Evolutionary conservation across 2,797 vertebrate species (phyloP).

Genomic region (Schizopygopsis pylzovi): DNA sequence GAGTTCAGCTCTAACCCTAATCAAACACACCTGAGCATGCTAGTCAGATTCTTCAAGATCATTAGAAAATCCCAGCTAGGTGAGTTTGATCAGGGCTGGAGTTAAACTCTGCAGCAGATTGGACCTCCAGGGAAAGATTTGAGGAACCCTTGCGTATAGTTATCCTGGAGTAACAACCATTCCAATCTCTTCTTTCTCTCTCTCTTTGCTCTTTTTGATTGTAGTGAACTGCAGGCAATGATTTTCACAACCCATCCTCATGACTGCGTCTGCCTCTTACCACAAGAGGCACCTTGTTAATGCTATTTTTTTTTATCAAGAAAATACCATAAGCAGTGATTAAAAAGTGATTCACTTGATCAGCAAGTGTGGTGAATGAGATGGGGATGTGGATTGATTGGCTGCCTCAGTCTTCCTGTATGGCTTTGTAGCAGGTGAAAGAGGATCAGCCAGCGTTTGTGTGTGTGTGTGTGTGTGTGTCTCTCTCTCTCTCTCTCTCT

Average conservation of each 20-base stretch:
- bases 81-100: too few relatives aligned
- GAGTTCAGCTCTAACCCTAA: too few relatives aligned
- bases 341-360: background rate
- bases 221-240: slow-evolving; percentile 57
- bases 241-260: slow-evolving; percentile 61
- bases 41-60: too few relatives aligned
- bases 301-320: background rate
- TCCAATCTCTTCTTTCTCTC: slow-evolving; percentile 42
- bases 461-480: background rate
- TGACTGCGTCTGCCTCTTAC: slow-evolving; percentile 37
- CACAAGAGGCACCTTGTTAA: slow-evolving; percentile 17
- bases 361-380: background rate
- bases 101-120: too few relatives aligned
- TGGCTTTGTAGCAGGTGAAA: slow-evolving; percentile 35
- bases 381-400: slow-evolving; percentile 7
- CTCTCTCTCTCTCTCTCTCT: background rate
- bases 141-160: background rate
- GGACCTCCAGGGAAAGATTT: too few relatives aligned
- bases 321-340: background rate
- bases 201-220: slow-evolving; percentile 37
- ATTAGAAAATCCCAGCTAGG: too few relatives aligned
- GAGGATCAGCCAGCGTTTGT: background rate
- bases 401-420: slow-evolving; percentile 2
- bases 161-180: slow-evolving; percentile 68
- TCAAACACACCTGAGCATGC: too few relatives aligned